A percentile compares a stretch with the other conserved stretches of the same genome.
These are phyloP conservation scores for Drosophila maculinotata DNA, from an alignment of 2,888 invertebrate species.

Conservation along the genomic window DNA sequence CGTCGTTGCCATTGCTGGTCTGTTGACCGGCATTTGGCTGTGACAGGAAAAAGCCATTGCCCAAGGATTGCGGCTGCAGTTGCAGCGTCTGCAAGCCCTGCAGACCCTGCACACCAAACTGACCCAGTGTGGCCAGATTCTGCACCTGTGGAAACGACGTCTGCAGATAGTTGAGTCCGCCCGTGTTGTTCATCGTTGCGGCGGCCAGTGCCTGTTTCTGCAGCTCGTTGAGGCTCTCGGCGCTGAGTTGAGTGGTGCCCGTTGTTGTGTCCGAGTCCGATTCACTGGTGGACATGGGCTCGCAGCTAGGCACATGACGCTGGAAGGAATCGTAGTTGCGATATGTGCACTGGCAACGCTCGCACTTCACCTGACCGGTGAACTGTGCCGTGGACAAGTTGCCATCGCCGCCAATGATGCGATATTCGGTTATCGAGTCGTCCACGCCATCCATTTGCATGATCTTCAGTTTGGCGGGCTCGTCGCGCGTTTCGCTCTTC, in stretches of 20 bases:
- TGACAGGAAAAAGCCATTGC: slow-evolving; percentile 81
- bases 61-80: slow-evolving; percentile 76
- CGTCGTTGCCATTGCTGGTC: slow-evolving; percentile 56
- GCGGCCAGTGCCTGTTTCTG: slow-evolving; percentile 75
- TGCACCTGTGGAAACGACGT: slow-evolving; percentile 74
- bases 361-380: slow-evolving; percentile 90
- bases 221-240: slow-evolving; percentile 74
- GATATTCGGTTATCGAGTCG: slow-evolving; percentile 87
- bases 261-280: slow-evolving; percentile 90
- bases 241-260: slow-evolving; percentile 42
- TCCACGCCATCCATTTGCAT: slow-evolving; percentile 90
- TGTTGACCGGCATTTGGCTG: slow-evolving; percentile 55
- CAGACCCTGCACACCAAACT: slow-evolving; percentile 66
- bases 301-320: slow-evolving; percentile 91
- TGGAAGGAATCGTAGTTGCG: slow-evolving; percentile 93
- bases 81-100: slow-evolving; percentile 75
- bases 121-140: slow-evolving; percentile 64
- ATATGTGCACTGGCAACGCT: slow-evolving; percentile 94
- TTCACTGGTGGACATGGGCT: slow-evolving; percentile 91
- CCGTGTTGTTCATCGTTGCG: slow-evolving; percentile 52
- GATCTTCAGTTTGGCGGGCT: slow-evolving; percentile 85
- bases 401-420: slow-evolving; percentile 84
- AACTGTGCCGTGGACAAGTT: slow-evolving; percentile 81
- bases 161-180: slow-evolving; percentile 78
- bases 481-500: slow-evolving; percentile 56